These are phyloP conservation scores for Hucho hucho DNA, from an alignment of 2,113 vertebrate genomes.

Conservation along the genomic window DNA sequence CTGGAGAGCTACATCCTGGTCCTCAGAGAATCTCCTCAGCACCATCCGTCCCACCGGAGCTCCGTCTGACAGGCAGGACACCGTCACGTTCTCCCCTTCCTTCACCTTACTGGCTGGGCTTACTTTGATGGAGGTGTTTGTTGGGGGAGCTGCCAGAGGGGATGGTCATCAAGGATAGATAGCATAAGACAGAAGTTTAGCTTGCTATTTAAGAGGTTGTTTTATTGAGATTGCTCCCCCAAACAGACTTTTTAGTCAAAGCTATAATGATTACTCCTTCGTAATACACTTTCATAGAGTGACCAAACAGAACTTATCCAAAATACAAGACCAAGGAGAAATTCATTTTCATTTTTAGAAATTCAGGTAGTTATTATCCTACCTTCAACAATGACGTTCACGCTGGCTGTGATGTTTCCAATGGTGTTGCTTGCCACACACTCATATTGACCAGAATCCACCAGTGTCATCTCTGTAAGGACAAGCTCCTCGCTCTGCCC, in stretches of 20 bases:
- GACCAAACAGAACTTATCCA: too few species aligned
- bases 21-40: slow-evolving; percentile 56
- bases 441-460: slow-evolving; percentile 49
- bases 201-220: too few species aligned
- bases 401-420: slow-evolving; percentile 24
- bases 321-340: too few species aligned
- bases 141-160: slow-evolving; percentile 62
- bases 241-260: too few species aligned
- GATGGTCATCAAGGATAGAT: neutral
- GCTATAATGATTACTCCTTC: too few species aligned
- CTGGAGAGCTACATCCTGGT: slow-evolving; percentile 48
- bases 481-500: slow-evolving; percentile 16
- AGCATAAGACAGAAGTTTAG: too few species aligned
- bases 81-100: slow-evolving; percentile 60
- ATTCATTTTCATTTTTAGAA: too few species aligned
- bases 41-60: slow-evolving; percentile 55
- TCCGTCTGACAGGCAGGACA: slow-evolving; percentile 50
- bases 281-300: too few species aligned
- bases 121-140: slow-evolving; percentile 58
- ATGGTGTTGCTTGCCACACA: slow-evolving; percentile 55
- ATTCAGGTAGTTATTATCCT: neutral
- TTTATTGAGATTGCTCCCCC: too few species aligned
- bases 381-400: slow-evolving; percentile 58
- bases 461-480: neutral
- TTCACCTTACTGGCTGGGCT: slow-evolving; percentile 60